Base-by-base conservation (phyloP, 1,140 invertebrate species). In the Ruditapes philippinarum region DNA sequence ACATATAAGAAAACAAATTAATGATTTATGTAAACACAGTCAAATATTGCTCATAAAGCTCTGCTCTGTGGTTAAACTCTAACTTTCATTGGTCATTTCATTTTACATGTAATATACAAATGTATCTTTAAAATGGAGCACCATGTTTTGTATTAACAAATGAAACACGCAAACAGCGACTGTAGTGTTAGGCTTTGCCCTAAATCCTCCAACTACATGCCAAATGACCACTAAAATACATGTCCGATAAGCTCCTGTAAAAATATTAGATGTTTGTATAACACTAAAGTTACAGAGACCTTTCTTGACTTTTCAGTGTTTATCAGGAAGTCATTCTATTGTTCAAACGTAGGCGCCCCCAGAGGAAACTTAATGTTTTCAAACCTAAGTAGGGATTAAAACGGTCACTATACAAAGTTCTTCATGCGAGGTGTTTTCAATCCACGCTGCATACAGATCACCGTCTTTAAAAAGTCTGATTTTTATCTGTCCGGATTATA, bases 201-300 rank as follows among this genome's bases (percentile, higher is more conserved):
- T n/a, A n/a, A n/a, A n/a, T n/a, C n/a, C n/a, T n/a, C n/a, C n/a
- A n/a, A n/a, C 33, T 19, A 36, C 33, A n/a, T 19, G 28, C 62
- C 12, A 65, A 33, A 70, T 38, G 33, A 14, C 14, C 65, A 36
- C n/a, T 19, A 40, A 31, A 36, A 31, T n/a, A n/a, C n/a, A n/a
- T n/a, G n/a, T 17, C 49, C 7, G 28, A 49, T 25, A 45, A 74
- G 38, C 70, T 74, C n/a, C 25, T 74, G 0, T n/a, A 33, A 49
- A 74, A 74, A 74, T 74, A 74, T 74, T 74, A n/a, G 14, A 74
- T 42, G 19, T 74, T 42, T 28, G 49, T 25, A 40, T 25, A 74
- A 45, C 70, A 74, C 36, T n/a, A n/a, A 49, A 28, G 38, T 42
- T 49, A 45, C 3, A 28, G 25, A 22, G 40, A 42, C 38, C 19